Base-by-base conservation (phyloP, 2,113 vertebrate species). In the Rhinopomastus cyanomelas region DNA sequence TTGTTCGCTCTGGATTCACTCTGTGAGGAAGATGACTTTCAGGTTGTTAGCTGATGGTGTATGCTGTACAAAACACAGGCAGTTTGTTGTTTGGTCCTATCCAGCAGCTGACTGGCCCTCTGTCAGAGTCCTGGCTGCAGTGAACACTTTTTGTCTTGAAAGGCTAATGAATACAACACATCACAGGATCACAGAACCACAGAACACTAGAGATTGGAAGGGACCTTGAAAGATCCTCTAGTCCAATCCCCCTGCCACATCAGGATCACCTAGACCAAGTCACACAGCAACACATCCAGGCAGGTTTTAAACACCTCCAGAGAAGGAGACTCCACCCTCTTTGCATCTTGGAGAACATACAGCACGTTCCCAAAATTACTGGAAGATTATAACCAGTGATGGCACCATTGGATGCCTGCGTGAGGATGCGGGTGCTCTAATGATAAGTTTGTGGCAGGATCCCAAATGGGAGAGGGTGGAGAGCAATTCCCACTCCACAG, bases 351-450 rank as follows among this genome's bases (percentile, higher is more conserved):
- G 95, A 97, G 92, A 69, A 68, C 23, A 30, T 91, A 61, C 87
- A 96, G 64, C 72, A 75, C 87, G n/a, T 92, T 95, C 86, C 81
- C 78, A 86, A 97, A 96, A 95, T 95, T 93, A 94, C 81, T 73
- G 72, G 77, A 93, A 95, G 91, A 96, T 95, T 94, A 96, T 95
- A 97, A 97, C 85, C 80, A 76, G 96, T 95, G 96, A 95, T 66
- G 77, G 36, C 93, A 95, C 97, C 95, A 93, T 85, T 88, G 77
- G 95, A 95, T 87, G 80, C 55, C 77, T 93, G 75, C 88, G 67
- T 88, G 96, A 93, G 92, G 90, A 92, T 97, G 93, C 96, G 97
- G 96, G 93, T 97, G 96, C 76, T 96, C 69, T 95, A 94, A 92
- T 80, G 94, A 94, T 87, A 94, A 91, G 74, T 74, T 82, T 77